Conservation (phyloP, 1,140 invertebrate genomes). For the Zaprionus lachaisei region DNA sequence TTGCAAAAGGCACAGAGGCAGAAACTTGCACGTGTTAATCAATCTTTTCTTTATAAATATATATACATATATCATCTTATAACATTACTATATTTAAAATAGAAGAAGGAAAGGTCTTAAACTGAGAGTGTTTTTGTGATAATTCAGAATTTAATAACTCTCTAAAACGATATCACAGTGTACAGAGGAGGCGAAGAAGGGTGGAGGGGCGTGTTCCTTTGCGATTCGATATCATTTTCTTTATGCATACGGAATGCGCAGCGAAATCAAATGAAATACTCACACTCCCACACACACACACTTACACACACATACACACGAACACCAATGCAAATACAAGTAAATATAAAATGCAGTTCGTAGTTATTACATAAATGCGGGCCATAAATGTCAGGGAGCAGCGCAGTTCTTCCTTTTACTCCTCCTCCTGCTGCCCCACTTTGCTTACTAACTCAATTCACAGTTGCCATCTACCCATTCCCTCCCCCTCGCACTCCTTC, state of each 20-base stretch:
- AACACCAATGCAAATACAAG: neutral
- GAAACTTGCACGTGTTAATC: too few species aligned
- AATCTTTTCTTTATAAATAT: too few species aligned
- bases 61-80: too few species aligned
- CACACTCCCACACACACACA: conserved; percentile 1
- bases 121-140: too few species aligned
- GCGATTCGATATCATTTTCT: conserved; percentile 13
- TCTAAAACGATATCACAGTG: neutral
- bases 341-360: conserved; percentile 2
- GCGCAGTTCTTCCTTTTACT: conserved; percentile 5
- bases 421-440: conserved; percentile 4
- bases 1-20: too few species aligned
- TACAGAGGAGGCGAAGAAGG: neutral
- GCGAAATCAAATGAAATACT: conserved; percentile 12
- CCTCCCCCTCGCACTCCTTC: neutral
- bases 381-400: conserved; percentile 43
- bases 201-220: neutral
- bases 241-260: conserved; percentile 12
- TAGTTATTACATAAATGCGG: conserved; percentile 41
- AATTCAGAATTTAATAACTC: neutral
- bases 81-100: too few species aligned
- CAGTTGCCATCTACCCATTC: neutral
- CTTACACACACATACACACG: neutral
- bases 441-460: conserved; percentile 30
- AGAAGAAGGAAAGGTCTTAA: too few species aligned